Evolutionary conservation across 64 coral and sea anemone genomes (phyloP).

Genomic region (Montipora sp.): DNA sequence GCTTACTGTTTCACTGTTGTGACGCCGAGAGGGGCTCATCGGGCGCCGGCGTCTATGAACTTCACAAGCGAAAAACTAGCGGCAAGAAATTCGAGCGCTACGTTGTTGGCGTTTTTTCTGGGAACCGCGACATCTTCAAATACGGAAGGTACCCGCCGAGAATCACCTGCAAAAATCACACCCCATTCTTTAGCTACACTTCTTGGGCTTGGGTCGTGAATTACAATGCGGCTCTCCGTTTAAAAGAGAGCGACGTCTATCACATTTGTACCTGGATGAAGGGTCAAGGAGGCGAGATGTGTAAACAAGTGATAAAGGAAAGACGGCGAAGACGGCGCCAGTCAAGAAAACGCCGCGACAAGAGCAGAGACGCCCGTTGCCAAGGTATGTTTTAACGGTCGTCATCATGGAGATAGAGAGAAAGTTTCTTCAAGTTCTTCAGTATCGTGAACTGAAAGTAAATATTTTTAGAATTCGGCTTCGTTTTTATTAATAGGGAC

Average conservation of each 20-base stretch:
- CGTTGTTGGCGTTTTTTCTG: slow-evolving; percentile 64
- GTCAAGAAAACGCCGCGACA: slow-evolving; percentile 21
- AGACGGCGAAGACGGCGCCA: background rate
- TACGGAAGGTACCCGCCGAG: background rate
- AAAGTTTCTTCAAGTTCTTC: background rate
- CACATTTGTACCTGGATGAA: slow-evolving; percentile 42
- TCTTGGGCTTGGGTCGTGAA: background rate
- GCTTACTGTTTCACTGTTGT: slow-evolving; percentile 70
- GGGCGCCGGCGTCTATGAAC: slow-evolving; percentile 68
- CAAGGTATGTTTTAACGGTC: background rate
- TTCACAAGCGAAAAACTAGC: slow-evolving; percentile 17
- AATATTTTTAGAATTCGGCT: too few species aligned
- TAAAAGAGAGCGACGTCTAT: slow-evolving; percentile 12
- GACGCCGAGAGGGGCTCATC: slow-evolving; percentile 64
- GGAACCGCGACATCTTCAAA: slow-evolving; percentile 50
- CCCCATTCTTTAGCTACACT: background rate
- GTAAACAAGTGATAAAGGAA: slow-evolving; percentile 12
- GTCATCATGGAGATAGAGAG: background rate
- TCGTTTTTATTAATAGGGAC: too few species aligned
- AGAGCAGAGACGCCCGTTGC: background rate
- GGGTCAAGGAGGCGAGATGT: background rate
- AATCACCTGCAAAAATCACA: background rate
- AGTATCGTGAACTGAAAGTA: too few species aligned
- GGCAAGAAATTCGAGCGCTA: slow-evolving; percentile 6
- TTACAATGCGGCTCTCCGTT: slow-evolving; percentile 29